Conservation (phyloP, 1,140 invertebrate species). For the Glossosoma conforme region DNA sequence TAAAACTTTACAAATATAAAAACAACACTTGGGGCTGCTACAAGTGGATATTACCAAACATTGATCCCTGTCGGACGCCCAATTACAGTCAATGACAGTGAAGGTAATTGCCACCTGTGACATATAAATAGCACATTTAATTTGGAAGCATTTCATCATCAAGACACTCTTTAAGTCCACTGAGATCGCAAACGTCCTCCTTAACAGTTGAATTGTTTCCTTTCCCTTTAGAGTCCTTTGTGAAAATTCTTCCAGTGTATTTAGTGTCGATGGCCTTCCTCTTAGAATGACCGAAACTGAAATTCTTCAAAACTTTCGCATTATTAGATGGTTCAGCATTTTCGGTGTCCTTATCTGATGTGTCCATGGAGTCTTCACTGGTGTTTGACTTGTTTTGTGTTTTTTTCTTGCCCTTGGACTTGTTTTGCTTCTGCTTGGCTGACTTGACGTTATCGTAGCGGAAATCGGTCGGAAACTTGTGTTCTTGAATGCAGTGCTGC, state of each 20-base stretch:
- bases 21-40: too few relatives aligned
- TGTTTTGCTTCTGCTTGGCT: conserved; percentile 23
- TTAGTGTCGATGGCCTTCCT: conserved; percentile 37
- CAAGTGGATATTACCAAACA: too few relatives aligned
- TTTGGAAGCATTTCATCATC: too few relatives aligned
- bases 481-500: conserved; percentile 56
- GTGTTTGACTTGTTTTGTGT: conserved; percentile 1
- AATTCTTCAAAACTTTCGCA: conserved; percentile 30
- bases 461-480: conserved; percentile 63
- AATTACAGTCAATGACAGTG: too few relatives aligned
- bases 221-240: conserved; percentile 21
- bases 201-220: too few relatives aligned
- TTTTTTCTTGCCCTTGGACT: conserved; percentile 17
- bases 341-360: not conserved
- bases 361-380: not conserved
- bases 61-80: too few relatives aligned
- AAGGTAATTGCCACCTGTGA: too few relatives aligned
- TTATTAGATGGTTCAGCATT: not conserved
- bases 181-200: too few relatives aligned
- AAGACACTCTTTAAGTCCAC: too few relatives aligned
- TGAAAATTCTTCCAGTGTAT: conserved; percentile 37
- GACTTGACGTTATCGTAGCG: conserved; percentile 31
- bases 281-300: conserved; percentile 39
- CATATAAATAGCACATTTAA: too few relatives aligned
- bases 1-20: too few relatives aligned